A percentile compares a stretch with the other conserved stretches of the same genome.
Conservation (phyloP, 2,797 vertebrate species). For the Hydrolagus colliei region DNA sequence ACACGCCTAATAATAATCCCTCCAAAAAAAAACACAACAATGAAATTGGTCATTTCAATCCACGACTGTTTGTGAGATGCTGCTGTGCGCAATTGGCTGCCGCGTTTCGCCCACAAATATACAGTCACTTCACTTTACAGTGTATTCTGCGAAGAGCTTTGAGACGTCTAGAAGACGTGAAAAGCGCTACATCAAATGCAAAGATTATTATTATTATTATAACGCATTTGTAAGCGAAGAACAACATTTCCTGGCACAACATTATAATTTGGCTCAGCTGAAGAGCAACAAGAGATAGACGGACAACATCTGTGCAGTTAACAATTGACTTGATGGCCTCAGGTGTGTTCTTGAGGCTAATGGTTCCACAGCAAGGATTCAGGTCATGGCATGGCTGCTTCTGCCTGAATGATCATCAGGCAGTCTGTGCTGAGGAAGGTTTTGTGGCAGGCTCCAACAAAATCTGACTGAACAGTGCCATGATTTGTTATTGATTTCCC, state of each 20-base stretch:
- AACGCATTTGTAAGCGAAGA: not conserved
- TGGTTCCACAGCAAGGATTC: constrained; percentile 31
- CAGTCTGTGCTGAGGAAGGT: constrained; percentile 37
- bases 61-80: too few relatives aligned
- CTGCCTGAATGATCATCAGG: constrained; percentile 37
- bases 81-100: too few relatives aligned
- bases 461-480: constrained; percentile 41
- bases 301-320: not conserved
- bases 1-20: too few relatives aligned
- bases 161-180: too few relatives aligned
- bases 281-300: not conserved
- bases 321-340: not conserved
- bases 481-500: constrained; percentile 53
- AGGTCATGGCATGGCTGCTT: not conserved
- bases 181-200: too few relatives aligned
- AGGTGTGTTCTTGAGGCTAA: constrained; percentile 16
- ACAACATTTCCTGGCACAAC: not conserved
- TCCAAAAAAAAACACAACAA: too few relatives aligned
- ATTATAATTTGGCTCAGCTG: not conserved
- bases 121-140: too few relatives aligned
- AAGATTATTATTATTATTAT: too few relatives aligned
- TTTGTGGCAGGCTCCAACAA: constrained; percentile 43
- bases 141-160: too few relatives aligned
- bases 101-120: too few relatives aligned
- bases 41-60: too few relatives aligned